Conservation (phyloP, 2,113 vertebrate genomes). For the Ovis canadensis region DNA sequence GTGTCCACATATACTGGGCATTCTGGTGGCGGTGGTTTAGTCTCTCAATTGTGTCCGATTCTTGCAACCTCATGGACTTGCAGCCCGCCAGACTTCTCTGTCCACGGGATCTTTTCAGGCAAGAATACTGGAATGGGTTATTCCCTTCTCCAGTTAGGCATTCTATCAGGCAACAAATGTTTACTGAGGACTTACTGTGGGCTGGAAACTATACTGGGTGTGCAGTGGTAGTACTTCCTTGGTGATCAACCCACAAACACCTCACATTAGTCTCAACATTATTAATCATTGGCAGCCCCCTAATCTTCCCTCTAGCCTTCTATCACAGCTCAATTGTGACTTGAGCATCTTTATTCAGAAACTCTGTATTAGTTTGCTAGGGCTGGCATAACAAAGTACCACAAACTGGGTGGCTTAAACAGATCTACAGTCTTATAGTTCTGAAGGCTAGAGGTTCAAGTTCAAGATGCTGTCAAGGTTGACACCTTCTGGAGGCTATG, state of each 20-base stretch:
- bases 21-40: neutral
- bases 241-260: neutral
- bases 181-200: neutral
- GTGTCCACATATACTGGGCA: neutral
- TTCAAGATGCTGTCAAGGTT: neutral
- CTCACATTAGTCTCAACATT: neutral
- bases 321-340: neutral
- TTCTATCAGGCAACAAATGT: neutral
- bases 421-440: neutral
- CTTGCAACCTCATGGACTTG: neutral
- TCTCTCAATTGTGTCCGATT: neutral
- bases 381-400: neutral
- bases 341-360: neutral
- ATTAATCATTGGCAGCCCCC: neutral
- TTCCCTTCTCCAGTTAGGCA: neutral
- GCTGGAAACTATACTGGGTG: no score
- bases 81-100: fast-evolving
- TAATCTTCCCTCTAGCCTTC: neutral
- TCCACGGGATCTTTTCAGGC: neutral
- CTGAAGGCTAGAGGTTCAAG: neutral
- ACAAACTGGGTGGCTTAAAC: neutral
- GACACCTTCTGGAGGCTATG: neutral
- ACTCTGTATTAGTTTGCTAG: neutral
- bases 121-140: neutral
- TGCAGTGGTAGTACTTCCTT: neutral